These are phyloP conservation scores for Sturnus vulgaris DNA, from an alignment of 2,113 vertebrate genomes.

Conservation along the genomic window DNA sequence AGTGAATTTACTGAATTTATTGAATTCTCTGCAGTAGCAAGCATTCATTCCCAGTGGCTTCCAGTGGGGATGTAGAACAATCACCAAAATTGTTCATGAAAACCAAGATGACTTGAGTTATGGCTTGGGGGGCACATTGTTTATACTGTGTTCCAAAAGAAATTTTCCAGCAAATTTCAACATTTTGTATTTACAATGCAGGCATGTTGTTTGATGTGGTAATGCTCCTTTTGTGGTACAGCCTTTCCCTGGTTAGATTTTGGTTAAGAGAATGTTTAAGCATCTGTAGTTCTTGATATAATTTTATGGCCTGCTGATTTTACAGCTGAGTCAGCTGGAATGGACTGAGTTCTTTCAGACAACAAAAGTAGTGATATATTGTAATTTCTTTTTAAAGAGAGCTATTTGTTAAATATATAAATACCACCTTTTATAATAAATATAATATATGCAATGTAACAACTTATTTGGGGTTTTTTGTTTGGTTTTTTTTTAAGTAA, in stretches of 20 bases:
- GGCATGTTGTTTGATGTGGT: background rate
- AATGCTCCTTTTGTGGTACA: background rate
- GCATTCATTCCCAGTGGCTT: background rate
- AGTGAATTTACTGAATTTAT: background rate
- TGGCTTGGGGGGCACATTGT: background rate
- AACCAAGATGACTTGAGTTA: background rate
- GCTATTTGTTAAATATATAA: background rate
- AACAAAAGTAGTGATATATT: background rate
- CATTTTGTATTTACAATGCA: background rate
- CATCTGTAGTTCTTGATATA: background rate
- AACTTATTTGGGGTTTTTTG: background rate
- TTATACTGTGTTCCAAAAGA: background rate
- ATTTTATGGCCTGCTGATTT: background rate
- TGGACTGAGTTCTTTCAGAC: background rate
- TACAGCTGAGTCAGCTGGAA: background rate
- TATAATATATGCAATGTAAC: background rate
- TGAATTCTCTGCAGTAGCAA: background rate
- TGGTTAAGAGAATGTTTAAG: background rate
- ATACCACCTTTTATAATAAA: background rate
- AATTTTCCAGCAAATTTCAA: background rate
- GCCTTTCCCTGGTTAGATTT: background rate
- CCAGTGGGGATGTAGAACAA: background rate
- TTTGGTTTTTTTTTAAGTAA: background rate
- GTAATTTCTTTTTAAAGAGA: background rate
- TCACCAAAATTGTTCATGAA: background rate